Evolutionary conservation across 2,888 invertebrate species (phyloP).

Genomic region (Leucania comma): DNA sequence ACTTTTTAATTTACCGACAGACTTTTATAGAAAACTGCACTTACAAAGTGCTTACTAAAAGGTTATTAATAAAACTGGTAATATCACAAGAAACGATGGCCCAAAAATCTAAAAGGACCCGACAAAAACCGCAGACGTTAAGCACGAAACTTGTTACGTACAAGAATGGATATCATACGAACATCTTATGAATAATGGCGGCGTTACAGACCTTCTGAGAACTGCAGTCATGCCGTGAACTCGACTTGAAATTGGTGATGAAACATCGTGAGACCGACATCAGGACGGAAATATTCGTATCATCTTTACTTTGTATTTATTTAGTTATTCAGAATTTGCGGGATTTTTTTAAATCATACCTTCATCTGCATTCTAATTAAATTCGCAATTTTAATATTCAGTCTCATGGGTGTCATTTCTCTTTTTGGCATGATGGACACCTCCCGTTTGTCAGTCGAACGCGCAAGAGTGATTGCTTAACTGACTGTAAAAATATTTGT

Average conservation of each 20-base stretch:
- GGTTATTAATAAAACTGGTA: conserved; percentile 55
- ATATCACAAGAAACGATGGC: conserved; percentile 40
- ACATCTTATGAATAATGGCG: conserved; percentile 83
- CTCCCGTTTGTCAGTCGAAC: conserved; percentile 42
- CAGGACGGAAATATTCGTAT: conserved; percentile 35
- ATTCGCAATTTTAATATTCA: conserved; percentile 45
- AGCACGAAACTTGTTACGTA: conserved; percentile 74
- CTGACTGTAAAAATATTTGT: conserved; percentile 55
- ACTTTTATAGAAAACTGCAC: conserved; percentile 1
- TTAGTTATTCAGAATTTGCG: conserved; percentile 6
- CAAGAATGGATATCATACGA: conserved; percentile 83
- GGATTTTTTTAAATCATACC: conserved; percentile 20
- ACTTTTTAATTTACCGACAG: neutral
- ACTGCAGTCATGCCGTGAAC: conserved; percentile 72
- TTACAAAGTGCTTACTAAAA: conserved; percentile 34
- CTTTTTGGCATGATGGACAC: conserved; percentile 41
- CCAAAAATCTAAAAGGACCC: conserved; percentile 46
- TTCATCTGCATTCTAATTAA: conserved; percentile 32
- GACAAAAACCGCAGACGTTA: conserved; percentile 61
- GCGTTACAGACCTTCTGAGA: conserved; percentile 82
- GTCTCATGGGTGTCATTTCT: conserved; percentile 13
- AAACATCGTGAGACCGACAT: conserved; percentile 59
- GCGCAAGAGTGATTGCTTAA: conserved; percentile 53
- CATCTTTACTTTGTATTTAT: conserved; percentile 32
- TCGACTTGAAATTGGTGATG: conserved; percentile 62